Base-by-base conservation (phyloP, 2,113 vertebrate genomes). In the Pheucticus melanocephalus region DNA sequence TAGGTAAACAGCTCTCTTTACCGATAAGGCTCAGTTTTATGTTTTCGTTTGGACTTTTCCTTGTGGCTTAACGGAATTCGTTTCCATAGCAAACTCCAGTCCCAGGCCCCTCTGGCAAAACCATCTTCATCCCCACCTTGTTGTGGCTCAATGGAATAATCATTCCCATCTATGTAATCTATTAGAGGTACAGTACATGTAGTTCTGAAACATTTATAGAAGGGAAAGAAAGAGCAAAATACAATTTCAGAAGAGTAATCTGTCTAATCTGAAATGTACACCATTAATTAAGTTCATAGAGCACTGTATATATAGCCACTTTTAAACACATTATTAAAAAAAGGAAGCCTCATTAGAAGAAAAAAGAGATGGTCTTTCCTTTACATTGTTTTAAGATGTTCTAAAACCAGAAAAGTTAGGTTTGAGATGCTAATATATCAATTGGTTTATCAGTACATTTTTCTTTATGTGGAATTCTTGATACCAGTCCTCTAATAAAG, bases 81-180 rank as follows among this genome's bases (percentile, higher is more conserved):
- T 97, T 99, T 99, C 99, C 99, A 99, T 27, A 99, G 98, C 97
- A 99, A 98, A 96, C 99, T 99, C 99, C 99, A 99, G 97, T 99
- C 99, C 99, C 99, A 99, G 92, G 99, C 99, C 97, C 99, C 99
- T 97, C 99, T 97, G 98, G 99, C 99, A 98, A 99, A 98, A 81
- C 99, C 99, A 96, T 99, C 99, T 98, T 99, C 99, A 95, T 99
- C 99, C 82, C 99, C 99, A 91, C 99, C 99, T 98, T 99, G 99
- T 97, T 99, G 99, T 33, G 99, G 98, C 97, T 99, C 99, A 98
- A 99, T 98, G 98, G 97, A 99, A 98, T 99, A 99, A 97, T 99
- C 98, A 98, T 99, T 99, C 97, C 99, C 99, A 98, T 99, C 99
- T 99, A 99, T 99, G 98, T 99, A 99, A 98, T 99, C 99, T 99